These are phyloP conservation scores for Struthio camelus DNA, from an alignment of 2,113 vertebrate genomes.

Conservation along the genomic window DNA sequence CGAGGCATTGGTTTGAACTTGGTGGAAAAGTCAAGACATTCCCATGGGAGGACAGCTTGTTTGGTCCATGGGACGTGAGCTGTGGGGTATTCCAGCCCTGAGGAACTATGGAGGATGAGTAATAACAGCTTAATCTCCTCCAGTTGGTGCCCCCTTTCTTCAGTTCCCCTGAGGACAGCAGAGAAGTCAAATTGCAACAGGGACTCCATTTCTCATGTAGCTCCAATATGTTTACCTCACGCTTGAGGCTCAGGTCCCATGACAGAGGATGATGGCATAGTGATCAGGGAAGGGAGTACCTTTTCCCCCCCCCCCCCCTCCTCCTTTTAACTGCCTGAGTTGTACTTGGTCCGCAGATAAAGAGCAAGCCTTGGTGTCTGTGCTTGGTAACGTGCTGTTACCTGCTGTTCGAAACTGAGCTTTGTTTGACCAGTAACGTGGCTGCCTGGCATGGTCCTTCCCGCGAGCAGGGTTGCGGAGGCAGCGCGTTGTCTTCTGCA, in stretches of 20 bases:
- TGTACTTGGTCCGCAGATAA: not conserved
- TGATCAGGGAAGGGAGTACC: not conserved
- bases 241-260: accelerated
- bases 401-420: not conserved
- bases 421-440: not conserved
- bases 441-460: not conserved
- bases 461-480: not conserved
- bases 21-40: not conserved
- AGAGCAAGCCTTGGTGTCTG: not conserved
- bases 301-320: no score
- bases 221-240: not conserved
- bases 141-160: not conserved
- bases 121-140: not conserved
- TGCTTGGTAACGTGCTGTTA: not conserved
- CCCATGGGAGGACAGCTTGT: not conserved
- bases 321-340: not conserved
- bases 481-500: not conserved
- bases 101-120: not conserved
- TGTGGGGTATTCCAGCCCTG: not conserved
- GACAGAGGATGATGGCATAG: not conserved
- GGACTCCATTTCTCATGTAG: not conserved
- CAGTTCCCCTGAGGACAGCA: accelerated
- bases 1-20: not conserved
- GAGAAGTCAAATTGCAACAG: not conserved
- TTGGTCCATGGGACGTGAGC: not conserved